Conservation (phyloP, 2,797 vertebrate genomes). For the Girardinus metallicus region DNA sequence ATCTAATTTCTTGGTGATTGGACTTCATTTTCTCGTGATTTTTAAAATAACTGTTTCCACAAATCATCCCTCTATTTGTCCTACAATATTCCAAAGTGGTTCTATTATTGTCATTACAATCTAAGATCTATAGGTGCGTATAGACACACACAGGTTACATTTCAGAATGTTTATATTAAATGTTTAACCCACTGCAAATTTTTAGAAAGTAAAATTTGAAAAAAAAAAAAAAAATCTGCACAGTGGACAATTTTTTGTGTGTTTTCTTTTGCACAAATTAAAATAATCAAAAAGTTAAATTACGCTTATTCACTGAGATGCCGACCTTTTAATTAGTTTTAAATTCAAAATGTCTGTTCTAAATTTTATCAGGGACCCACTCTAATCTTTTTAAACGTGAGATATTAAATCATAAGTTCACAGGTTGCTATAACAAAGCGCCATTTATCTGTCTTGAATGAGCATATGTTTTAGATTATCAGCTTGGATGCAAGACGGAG, state of each 20-base stretch:
- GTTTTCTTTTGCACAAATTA: not conserved
- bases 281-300: conserved; percentile 1
- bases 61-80: not conserved
- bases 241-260: not conserved
- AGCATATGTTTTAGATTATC: conserved; percentile 56
- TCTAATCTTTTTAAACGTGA: not conserved
- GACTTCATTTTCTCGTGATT: not conserved
- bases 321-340: not conserved
- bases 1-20: not conserved
- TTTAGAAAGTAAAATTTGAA: not conserved
- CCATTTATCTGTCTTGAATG: conserved; percentile 34
- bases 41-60: not conserved
- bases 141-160: not conserved
- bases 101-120: not conserved
- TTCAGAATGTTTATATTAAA: not conserved
- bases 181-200: conserved; percentile 3
- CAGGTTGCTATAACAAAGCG: conserved; percentile 42
- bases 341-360: not conserved
- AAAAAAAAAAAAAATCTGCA: not conserved
- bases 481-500: conserved; percentile 35
- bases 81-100: not conserved
- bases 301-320: not conserved
- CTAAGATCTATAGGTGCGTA: not conserved
- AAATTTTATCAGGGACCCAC: not conserved
- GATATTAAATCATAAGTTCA: conserved; percentile 34